These are phyloP conservation scores for Scartelaos histophorus DNA, from an alignment of 2,113 vertebrate species.

Conservation along the genomic window DNA sequence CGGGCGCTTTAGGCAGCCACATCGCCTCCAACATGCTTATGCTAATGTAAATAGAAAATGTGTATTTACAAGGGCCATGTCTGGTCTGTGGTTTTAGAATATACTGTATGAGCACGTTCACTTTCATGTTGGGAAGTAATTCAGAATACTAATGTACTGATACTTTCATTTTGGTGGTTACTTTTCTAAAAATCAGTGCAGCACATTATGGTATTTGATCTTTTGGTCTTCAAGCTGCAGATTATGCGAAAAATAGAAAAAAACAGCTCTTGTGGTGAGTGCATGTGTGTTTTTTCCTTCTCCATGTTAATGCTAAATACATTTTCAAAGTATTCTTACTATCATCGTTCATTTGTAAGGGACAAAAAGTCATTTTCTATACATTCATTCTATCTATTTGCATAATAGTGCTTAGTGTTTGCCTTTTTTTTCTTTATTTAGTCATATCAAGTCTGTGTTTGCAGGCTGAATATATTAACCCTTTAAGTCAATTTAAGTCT, in stretches of 20 bases:
- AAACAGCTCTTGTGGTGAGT: no score
- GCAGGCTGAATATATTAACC: background rate
- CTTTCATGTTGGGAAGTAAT: background rate
- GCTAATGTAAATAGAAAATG: background rate
- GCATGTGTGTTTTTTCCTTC: no score
- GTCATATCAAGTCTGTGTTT: background rate
- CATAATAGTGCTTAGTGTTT: background rate
- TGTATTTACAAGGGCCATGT: background rate
- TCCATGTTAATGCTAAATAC: no score
- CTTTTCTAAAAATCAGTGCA: no score
- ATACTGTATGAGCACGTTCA: background rate
- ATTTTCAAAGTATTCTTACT: no score
- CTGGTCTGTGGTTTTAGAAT: background rate
- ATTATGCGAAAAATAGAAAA: no score
- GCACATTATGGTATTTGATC: no score
- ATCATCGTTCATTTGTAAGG: background rate
- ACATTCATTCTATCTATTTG: background rate
- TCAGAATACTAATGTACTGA: no score
- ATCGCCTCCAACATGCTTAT: slow-evolving; percentile 1
- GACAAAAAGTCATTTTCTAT: background rate
- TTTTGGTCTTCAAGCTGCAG: no score
- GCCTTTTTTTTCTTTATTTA: background rate
- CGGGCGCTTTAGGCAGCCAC: background rate
- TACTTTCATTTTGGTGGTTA: no score
- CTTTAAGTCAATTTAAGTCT: background rate